Percentiles rank a stretch among this genome's conserved stretches.
Conservation (phyloP, 2,113 vertebrate genomes). For the Rousettus leschenaultii region DNA sequence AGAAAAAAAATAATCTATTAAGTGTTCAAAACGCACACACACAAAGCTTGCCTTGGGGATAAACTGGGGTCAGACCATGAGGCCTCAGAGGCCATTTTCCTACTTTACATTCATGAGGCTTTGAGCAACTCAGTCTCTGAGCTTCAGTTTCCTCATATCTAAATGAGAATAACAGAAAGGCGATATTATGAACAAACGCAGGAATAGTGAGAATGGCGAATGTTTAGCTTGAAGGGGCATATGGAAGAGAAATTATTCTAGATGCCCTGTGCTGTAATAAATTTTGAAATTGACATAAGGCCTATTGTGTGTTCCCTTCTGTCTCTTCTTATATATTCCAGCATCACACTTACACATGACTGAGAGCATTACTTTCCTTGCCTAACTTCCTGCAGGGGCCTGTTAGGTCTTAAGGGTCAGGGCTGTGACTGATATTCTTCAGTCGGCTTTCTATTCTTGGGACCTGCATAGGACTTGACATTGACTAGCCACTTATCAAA, state of each 20-base stretch:
- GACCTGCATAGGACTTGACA: neutral
- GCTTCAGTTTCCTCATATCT: neutral
- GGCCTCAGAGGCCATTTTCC: neutral
- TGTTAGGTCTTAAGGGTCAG: neutral
- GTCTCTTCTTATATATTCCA: neutral
- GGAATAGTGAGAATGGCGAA: neutral
- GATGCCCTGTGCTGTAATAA: neutral
- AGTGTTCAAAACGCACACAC: neutral
- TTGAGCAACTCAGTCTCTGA: neutral
- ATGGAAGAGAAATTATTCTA: neutral
- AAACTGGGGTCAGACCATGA: neutral
- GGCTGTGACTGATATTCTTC: neutral
- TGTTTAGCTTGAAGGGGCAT: neutral
- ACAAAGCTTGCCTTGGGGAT: neutral
- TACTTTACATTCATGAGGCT: neutral
- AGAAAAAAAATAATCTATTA: neutral
- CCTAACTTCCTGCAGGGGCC: rapidly evolving
- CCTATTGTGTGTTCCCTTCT: neutral
- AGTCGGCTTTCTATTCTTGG: neutral
- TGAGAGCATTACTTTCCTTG: neutral
- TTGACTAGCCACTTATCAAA: neutral
- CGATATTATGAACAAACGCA: neutral
- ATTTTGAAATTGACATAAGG: neutral
- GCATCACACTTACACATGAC: neutral
- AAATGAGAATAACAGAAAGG: neutral